Percentiles rank a stretch among this genome's conserved stretches.
These are phyloP conservation scores for Mycetomoellerius zeteki DNA, from an alignment of 1,140 invertebrate species.

Conservation along the genomic window DNA sequence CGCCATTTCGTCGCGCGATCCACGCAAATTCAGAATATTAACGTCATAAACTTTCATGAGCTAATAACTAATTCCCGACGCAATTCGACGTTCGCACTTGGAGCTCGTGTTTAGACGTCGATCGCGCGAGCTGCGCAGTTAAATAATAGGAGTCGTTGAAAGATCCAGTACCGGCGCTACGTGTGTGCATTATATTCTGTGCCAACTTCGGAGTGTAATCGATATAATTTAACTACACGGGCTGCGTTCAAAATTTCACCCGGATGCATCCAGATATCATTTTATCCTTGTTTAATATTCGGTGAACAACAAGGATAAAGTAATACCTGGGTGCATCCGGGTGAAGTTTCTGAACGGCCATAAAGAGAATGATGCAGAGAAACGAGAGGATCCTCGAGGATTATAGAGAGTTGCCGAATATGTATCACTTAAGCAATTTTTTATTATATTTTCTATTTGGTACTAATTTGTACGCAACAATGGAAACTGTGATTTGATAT, in stretches of 20 bases:
- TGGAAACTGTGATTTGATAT: no score
- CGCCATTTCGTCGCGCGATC: conserved; percentile 42
- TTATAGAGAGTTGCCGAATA: neutral
- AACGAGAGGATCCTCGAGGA: conserved; percentile 9
- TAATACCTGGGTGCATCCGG: no score
- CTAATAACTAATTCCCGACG: conserved; percentile 45
- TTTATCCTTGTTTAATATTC: no score
- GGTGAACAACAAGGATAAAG: no score
- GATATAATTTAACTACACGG: conserved; percentile 16
- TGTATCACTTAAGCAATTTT: no score
- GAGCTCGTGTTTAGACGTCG: conserved; percentile 16
- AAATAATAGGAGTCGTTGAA: conserved; percentile 30
- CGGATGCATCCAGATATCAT: no score
- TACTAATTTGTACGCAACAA: no score
- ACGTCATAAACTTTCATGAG: conserved; percentile 41
- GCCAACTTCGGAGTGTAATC: neutral
- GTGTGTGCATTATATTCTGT: neutral
- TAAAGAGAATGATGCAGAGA: no score
- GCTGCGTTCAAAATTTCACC: no score
- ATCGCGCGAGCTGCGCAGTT: conserved; percentile 1
- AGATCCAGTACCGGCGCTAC: neutral
- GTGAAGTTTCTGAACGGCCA: no score
- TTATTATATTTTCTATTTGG: no score
- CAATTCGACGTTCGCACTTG: neutral
- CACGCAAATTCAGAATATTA: conserved; percentile 38